Base-by-base conservation (phyloP, 2,888 invertebrate species). In the Taenaris catops region DNA sequence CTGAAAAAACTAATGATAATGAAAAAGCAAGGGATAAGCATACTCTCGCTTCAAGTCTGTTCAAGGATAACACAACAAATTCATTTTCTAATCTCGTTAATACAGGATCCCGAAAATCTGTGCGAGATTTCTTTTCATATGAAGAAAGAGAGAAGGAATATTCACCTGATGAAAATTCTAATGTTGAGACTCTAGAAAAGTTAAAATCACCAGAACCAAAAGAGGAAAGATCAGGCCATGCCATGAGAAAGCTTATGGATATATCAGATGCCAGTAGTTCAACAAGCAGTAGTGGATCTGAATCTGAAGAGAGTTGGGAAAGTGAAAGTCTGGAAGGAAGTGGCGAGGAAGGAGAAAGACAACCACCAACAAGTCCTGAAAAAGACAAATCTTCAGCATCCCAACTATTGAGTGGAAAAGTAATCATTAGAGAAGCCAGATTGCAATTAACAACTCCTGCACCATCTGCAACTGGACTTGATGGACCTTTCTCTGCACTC, bases 351-450 rank as follows among this genome's bases (percentile, higher is more conserved):
- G 73, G 67, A 41, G 80, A 81, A 18, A 73, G 60, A 27, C 66
- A 68, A 33, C 53, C 62, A 8, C 78, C 86, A 38, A 73, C 81
- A 24, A 87, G 79, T 48, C 81, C 81, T 27, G 84, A 83, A 44
- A 79, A 79, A 50, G 86, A 84, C 26, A 84, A 84, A 41, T 55
- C 74, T 8, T 61, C 70, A 38, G 66, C 80, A 38, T 86, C 86
- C 21, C 89, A 89, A 48, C 60, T 89, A 23, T 71, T 87, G 12
- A 88, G 91, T 52, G 91, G 91, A 5, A 91, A 91, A 66, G 91
- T 92, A 10, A 91, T 93, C 37, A 87, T 93, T 31, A 84, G 93
- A 41, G 92, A 92, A 65, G 92, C 92, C 4, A 87, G 91, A 50
- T 70, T 92, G 38, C 91, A 92, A 52, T 65, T 92, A 38, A 90